Evolutionary conservation across 1,140 invertebrate genomes (phyloP).

Genomic region (Temnothorax curvispinosus): DNA sequence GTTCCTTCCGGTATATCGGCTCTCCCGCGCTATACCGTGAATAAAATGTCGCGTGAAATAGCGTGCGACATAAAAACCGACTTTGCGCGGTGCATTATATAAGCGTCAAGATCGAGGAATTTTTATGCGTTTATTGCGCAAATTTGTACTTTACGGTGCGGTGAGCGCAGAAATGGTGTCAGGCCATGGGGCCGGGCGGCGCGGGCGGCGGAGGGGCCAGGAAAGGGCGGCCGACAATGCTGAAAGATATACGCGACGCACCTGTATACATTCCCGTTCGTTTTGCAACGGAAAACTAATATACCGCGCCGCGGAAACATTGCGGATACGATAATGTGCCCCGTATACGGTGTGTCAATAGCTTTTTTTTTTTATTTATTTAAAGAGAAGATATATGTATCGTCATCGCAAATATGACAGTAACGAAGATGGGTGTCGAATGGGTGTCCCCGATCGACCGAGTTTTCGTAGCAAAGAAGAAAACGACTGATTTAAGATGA

Average conservation of each 20-base stretch:
- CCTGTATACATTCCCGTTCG: slow-evolving; percentile 62
- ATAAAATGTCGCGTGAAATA: slow-evolving; percentile 52
- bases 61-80: slow-evolving; percentile 18
- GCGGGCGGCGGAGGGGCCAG: slow-evolving; percentile 29
- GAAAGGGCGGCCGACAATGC: slow-evolving; percentile 56
- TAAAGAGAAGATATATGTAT: slow-evolving; percentile 16
- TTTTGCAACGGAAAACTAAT: slow-evolving; percentile 65
- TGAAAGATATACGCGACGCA: slow-evolving; percentile 62
- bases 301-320: not conserved
- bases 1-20: not conserved
- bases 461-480: not conserved
- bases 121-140: slow-evolving; percentile 62
- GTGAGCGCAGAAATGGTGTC: slow-evolving; percentile 62
- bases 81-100: slow-evolving; percentile 46
- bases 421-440: not conserved
- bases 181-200: not conserved
- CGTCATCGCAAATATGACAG: not conserved
- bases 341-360: slow-evolving; percentile 15
- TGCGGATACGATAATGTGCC: slow-evolving; percentile 39
- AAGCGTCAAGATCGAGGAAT: slow-evolving; percentile 57
- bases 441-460: not conserved
- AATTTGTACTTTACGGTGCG: slow-evolving; percentile 48
- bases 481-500: not conserved
- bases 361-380: not conserved
- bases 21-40: not conserved